Evolutionary conservation across 2,797 vertebrate species (phyloP).

Genomic region (Hoplostethus atlanticus): DNA sequence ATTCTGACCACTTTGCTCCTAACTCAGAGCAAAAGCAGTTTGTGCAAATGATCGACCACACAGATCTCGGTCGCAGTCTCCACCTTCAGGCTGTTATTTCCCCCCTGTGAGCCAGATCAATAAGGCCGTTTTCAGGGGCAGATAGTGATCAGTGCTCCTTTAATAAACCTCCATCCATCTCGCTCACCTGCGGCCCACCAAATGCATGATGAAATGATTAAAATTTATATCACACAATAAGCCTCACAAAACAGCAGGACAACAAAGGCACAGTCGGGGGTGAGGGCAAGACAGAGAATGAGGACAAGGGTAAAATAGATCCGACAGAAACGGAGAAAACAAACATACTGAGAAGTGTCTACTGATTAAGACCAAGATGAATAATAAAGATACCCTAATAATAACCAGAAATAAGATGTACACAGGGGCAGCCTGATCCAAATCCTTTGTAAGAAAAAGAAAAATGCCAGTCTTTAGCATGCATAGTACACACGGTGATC

Average conservation of each 20-base stretch:
- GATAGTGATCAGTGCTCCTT: conserved; percentile 82
- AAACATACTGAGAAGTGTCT: conserved; percentile 14
- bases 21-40: conserved; percentile 44
- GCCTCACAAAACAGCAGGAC: conserved; percentile 48
- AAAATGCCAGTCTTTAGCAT: conserved; percentile 19
- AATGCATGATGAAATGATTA: conserved; percentile 78
- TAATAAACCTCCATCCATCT: conserved; percentile 83
- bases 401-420: conserved; percentile 2
- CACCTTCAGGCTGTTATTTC: conserved; percentile 60
- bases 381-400: conserved; percentile 13
- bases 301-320: conserved; percentile 30
- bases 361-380: not conserved
- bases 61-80: conserved; percentile 41
- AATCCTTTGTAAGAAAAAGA: conserved; percentile 11
- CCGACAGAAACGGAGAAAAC: conserved; percentile 25
- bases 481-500: conserved; percentile 19
- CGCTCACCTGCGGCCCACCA: conserved; percentile 61
- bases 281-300: conserved; percentile 41
- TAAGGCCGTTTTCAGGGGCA: conserved; percentile 79
- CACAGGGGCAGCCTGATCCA: not conserved
- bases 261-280: conserved; percentile 49
- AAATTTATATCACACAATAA: conserved; percentile 76
- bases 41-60: conserved; percentile 67
- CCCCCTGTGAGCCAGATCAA: conserved; percentile 76
- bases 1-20: conserved; percentile 31